Base-by-base conservation (phyloP, 2,113 vertebrate species). In the Chamaetylas fuelleborni region DNA sequence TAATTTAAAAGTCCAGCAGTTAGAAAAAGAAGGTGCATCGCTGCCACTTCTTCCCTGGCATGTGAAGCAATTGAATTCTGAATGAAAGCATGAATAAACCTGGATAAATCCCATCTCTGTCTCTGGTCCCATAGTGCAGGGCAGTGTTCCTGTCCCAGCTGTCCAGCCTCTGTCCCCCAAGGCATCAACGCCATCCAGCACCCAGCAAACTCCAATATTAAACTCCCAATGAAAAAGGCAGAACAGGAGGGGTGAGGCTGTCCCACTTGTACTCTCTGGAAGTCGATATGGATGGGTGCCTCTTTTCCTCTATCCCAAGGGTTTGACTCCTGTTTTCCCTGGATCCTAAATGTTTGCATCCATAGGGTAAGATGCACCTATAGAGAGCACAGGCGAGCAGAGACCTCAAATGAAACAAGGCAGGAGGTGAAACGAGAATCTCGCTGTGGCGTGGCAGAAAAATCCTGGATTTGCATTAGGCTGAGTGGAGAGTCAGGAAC, bases 321-420 rank as follows among this genome's bases (percentile, higher is more conserved):
- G 6, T 53, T 82, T 81, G 47, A 69, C 45, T 81, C 76, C 76
- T n/a, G 12, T 4, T 54, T 78, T 61, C 47, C 40, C 71, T 45
- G 64, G 22, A 13, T 38, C 58, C 33, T 23, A 1, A 51, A 62
- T 0, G 0, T 38, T 9, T 19, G 12, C 57, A 17, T 24, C 71
- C 31, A 0, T 5, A 12, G 57, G 56, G 40, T 34, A 2, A 8
- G 76, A 7, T 48, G 40, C 71, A 19, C 9, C 57, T 23, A 6
- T 19, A 10, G 56, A 78, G 56, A 78, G 70, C 51, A 15, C 42
- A 45, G 50, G 19, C 11, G 23, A 71, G 61, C 56, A 38, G 66
- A 64, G 34, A 28, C 51, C 70, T 54, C 33, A 2, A 10, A 14
- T 6, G 24, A 24, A 66, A 22, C 29, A 11, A 53, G 20, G 14